Evolutionary conservation across 2,797 vertebrate genomes (phyloP), one percentile per base, ranked within the genome.

Genomic region (Tympanoctomys barrerae): DNA sequence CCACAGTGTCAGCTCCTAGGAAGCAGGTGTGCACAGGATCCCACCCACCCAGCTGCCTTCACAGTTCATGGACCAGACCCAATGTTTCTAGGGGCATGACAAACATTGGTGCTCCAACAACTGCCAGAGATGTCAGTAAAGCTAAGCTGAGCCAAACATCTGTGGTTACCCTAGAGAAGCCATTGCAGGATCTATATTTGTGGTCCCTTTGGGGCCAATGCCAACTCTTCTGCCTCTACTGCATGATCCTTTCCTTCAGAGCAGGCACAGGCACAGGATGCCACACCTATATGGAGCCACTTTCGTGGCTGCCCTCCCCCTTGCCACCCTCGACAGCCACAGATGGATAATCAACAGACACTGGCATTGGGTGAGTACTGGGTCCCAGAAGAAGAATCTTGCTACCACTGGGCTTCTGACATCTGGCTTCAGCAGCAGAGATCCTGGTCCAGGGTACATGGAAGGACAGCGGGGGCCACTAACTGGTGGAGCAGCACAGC

Each of bases 141-240:
- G 70, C 90, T 22, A 88, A 89, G n/a, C 97, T 1, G 98, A 97
- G n/a, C 99, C 99, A 0, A 75, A 98, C 99, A 18, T 98, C 98
- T 99, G 0, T 99, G 99, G 0, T 99, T 99, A 0, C 99, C 99
- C 0, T 98, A 99, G 22, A 99, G 99, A 52, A 99, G 99, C 96
- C 99, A 99, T 97, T 99, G 99, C 22, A 99, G 99, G 0, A 98
- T 99, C 26, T 98, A 98, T 22, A 99, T 99, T 97, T 98, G 98
- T 36, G 98, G 98, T 46, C 98, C 98, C 94, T 98, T 98, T 97
- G 98, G 98, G 89, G 98, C 98, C 92, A 99, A 98, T 77, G 97
- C 98, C 6, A 99, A 98, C 52, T 99, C 98, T 46, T 99, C 99
- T 70, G 94, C 95, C 77, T 99, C 99, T 54, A 90, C 84, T 80